Conservation (phyloP, 2,797 vertebrate genomes). For the Cottoperca gobio region DNA sequence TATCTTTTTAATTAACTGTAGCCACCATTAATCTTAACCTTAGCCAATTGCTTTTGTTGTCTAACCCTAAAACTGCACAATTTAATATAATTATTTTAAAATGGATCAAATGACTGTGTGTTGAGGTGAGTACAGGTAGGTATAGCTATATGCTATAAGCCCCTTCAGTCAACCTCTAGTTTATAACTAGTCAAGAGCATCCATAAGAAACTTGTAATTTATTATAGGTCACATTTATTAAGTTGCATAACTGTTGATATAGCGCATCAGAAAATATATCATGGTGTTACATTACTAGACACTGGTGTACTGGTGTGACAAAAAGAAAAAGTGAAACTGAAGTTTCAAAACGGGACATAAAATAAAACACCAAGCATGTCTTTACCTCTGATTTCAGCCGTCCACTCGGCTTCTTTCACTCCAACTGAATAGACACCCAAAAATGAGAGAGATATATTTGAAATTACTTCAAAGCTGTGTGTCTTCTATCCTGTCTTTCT, state of each 20-base stretch:
- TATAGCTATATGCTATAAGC: no score
- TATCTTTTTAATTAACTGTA: no score
- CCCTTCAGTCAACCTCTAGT: no score
- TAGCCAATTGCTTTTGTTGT: not conserved
- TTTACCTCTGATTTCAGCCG: constrained; percentile 18
- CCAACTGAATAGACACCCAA: constrained; percentile 39
- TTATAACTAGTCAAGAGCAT: no score
- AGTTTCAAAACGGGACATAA: not conserved
- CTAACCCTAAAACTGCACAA: not conserved
- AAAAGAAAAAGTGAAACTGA: not conserved
- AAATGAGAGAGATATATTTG: constrained; percentile 33
- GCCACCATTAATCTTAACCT: not conserved
- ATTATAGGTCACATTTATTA: no score
- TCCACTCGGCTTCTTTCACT: constrained; percentile 10
- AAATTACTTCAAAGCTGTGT: constrained; percentile 62
- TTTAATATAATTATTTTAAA: not conserved
- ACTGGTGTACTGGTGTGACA: not conserved
- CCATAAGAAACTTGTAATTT: no score
- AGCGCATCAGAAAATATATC: no score
- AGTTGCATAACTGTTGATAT: no score
- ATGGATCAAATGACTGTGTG: not conserved
- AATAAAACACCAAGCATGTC: not conserved
- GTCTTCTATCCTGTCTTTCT: constrained; percentile 29
- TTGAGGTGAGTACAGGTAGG: no score
- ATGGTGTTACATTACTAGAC: not conserved